A percentile compares a stretch with the other conserved stretches of the same genome.
These are phyloP conservation scores for Paramuricea clavata DNA, from an alignment of 92 coral and sea anemone species.

Conservation along the genomic window DNA sequence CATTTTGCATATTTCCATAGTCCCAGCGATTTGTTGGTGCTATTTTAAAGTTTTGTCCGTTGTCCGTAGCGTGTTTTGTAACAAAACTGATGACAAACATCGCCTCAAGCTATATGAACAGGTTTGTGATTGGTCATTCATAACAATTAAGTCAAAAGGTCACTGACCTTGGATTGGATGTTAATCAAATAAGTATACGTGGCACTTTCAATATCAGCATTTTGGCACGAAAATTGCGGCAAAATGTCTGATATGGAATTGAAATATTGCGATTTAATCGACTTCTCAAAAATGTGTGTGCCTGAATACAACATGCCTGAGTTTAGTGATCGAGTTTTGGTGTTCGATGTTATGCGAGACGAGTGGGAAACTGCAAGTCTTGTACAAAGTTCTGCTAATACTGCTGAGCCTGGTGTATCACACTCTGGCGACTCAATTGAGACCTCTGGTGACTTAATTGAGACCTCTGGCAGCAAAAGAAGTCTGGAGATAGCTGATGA, in stretches of 20 bases:
- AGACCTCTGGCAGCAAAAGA: neutral
- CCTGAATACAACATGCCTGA: constrained; percentile 40
- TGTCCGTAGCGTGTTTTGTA: no score
- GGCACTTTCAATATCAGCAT: no score
- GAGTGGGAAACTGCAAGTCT: constrained; percentile 12
- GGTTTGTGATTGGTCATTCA: no score
- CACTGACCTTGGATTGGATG: no score
- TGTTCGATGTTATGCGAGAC: constrained; percentile 13
- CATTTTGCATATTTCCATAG: no score
- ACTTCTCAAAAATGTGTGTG: neutral
- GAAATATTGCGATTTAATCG: neutral
- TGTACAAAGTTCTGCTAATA: neutral
- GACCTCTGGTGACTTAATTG: no score
- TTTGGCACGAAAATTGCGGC: neutral
- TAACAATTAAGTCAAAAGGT: no score
- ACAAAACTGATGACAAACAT: neutral
- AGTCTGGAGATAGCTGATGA: neutral
- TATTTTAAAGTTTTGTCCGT: no score
- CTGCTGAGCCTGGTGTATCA: neutral
- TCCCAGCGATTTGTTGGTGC: no score
- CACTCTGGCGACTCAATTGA: neutral
- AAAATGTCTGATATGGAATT: neutral
- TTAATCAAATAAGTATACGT: no score
- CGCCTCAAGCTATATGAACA: neutral
- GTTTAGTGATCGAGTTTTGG: constrained; percentile 18